A percentile compares a stretch with the other conserved stretches of the same genome.
Evolutionary conservation across 2,113 vertebrate genomes (phyloP).

Genomic region (Manacus vitellinus): DNA sequence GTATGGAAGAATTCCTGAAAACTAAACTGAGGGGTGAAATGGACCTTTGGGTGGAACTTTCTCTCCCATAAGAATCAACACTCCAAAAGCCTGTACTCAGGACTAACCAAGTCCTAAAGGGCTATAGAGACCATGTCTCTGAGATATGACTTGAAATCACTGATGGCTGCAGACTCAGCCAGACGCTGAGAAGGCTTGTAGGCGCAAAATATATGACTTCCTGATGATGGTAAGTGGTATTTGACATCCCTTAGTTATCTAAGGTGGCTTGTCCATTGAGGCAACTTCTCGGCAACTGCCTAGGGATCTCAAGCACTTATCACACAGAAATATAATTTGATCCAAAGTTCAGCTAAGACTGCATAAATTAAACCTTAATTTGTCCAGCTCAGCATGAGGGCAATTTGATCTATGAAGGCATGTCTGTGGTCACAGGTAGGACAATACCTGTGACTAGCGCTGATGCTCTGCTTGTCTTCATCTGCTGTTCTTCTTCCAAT

Average conservation of each 20-base stretch:
- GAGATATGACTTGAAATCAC: background rate
- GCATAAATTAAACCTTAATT: background rate
- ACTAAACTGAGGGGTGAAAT: background rate
- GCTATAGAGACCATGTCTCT: rapidly evolving
- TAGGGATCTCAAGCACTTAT: background rate
- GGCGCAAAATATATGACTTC: background rate
- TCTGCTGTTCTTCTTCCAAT: background rate
- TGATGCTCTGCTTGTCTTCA: background rate
- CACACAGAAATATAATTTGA: background rate
- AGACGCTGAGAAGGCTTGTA: background rate
- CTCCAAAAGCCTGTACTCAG: background rate
- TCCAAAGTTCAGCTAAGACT: background rate
- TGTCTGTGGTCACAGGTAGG: background rate
- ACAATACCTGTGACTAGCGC: background rate
- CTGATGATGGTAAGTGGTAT: background rate
- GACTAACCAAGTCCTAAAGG: background rate
- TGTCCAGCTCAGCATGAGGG: background rate
- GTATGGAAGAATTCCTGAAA: background rate
- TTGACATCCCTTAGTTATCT: background rate
- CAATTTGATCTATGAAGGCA: background rate
- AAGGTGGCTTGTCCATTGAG: background rate
- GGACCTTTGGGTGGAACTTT: background rate
- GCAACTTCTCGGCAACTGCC: background rate
- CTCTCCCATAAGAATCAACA: background rate
- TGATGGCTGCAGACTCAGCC: background rate